phyloP scores from a whole-genome alignment of 2,113 vertebrate species.

The Cyprinodon variegatus region DNA sequence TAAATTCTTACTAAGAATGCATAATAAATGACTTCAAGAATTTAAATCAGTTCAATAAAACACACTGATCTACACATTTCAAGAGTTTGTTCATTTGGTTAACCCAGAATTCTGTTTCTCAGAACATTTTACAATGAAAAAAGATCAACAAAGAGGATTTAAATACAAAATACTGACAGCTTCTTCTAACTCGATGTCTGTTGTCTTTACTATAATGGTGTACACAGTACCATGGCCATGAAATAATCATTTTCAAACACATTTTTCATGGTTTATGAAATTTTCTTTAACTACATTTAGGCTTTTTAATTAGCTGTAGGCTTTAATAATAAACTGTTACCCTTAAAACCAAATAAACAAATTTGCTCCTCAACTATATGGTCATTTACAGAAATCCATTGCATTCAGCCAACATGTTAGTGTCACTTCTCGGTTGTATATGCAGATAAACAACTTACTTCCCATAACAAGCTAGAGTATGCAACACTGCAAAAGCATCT shows the following conservation, averaged over 20 bases:
- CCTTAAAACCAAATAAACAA: background rate
- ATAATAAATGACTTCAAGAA: too few species aligned
- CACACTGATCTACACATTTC: background rate
- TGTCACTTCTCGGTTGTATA: background rate
- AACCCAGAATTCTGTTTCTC: background rate
- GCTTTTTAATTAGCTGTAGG: background rate
- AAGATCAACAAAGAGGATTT: background rate
- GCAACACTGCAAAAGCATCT: background rate
- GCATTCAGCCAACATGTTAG: background rate
- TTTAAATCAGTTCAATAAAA: too few species aligned
- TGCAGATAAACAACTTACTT: too few species aligned
- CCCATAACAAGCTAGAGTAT: background rate
- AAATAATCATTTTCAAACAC: background rate
- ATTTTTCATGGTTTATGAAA: background rate
- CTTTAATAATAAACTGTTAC: background rate
- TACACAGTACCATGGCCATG: too few species aligned
- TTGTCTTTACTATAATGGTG: background rate
- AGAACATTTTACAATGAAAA: background rate
- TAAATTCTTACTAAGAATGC: background rate
- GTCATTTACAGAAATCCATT: background rate
- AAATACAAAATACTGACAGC: background rate
- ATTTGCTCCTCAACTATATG: background rate
- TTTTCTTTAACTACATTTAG: background rate
- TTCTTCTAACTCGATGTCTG: background rate
- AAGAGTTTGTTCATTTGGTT: background rate